These are phyloP conservation scores for Chrysina gloriosa DNA, from an alignment of 2,888 invertebrate species.

Conservation along the genomic window DNA sequence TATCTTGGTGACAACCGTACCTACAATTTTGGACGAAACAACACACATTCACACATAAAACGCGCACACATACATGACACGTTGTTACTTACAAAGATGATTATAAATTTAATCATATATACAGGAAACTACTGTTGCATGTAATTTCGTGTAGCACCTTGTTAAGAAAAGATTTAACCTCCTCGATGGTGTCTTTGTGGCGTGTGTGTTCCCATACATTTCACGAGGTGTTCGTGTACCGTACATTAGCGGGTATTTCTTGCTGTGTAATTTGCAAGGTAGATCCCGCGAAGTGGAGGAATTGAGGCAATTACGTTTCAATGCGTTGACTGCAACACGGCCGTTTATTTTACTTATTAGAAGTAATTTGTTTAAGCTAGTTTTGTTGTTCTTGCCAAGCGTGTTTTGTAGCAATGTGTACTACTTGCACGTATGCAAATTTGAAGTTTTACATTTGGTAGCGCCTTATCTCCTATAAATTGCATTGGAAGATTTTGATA, in stretches of 20 bases:
- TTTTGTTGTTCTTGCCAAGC: conserved; percentile 4
- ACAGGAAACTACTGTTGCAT: conserved; percentile 14
- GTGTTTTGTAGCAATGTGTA: neutral
- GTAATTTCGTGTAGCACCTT: conserved; percentile 18
- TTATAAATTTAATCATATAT: conserved; percentile 13
- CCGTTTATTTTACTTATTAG: conserved; percentile 33
- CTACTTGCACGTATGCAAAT: neutral
- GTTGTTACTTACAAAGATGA: conserved; percentile 2
- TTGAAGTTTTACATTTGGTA: too few species aligned
- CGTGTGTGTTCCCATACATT: conserved; percentile 8
- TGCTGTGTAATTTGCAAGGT: conserved; percentile 22
- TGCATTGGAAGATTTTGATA: too few species aligned
- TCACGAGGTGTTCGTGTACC: conserved; percentile 4
- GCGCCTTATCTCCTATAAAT: too few species aligned
- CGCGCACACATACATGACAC: neutral
- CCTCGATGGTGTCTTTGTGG: neutral
- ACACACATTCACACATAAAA: neutral
- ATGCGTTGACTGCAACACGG: conserved; percentile 13
- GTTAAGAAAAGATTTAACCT: conserved; percentile 15
- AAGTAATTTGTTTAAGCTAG: conserved; percentile 16
- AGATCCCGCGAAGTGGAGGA: conserved; percentile 22
- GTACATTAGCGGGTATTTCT: conserved; percentile 23
- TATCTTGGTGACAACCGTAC: too few species aligned
- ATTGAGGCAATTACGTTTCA: conserved; percentile 34
- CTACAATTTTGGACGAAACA: too few species aligned